Conservation (phyloP, 2,113 vertebrate species). For the Bujurquina vittata region DNA sequence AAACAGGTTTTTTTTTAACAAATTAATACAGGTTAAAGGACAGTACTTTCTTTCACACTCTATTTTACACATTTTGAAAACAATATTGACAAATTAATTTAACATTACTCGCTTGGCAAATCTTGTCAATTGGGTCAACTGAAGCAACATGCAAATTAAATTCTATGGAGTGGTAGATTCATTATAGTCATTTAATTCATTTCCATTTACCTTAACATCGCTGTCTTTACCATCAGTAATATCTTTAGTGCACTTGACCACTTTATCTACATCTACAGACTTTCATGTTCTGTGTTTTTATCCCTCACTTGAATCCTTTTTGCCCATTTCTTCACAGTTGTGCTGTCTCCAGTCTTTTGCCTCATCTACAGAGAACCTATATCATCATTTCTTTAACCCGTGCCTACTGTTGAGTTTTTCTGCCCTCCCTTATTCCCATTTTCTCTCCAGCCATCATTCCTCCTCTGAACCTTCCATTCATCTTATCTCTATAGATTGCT, state of each 20-base stretch:
- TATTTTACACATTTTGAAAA: no score
- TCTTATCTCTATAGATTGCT: slow-evolving; percentile 12
- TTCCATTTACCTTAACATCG: background rate
- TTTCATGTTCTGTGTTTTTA: background rate
- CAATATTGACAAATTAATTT: background rate
- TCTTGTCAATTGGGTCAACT: background rate
- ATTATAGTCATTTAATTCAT: background rate
- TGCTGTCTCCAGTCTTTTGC: background rate
- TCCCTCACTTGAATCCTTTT: background rate
- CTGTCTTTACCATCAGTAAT: background rate
- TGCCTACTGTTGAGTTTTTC: background rate
- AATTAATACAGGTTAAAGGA: no score
- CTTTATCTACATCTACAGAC: background rate
- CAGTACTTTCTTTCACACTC: no score
- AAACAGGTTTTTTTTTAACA: no score
- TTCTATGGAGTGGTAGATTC: background rate
- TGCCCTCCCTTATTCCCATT: background rate
- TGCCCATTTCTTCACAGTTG: background rate
- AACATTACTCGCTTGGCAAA: background rate
- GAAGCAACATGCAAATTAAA: background rate
- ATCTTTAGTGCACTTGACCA: background rate
- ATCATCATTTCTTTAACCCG: background rate
- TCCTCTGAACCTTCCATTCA: slow-evolving; percentile 16
- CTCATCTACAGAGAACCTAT: slow-evolving; percentile 2
- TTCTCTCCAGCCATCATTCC: slow-evolving; percentile 21